Evolutionary conservation across 2,888 invertebrate genomes (phyloP).

Genomic region (Zele albiditarsus): DNA sequence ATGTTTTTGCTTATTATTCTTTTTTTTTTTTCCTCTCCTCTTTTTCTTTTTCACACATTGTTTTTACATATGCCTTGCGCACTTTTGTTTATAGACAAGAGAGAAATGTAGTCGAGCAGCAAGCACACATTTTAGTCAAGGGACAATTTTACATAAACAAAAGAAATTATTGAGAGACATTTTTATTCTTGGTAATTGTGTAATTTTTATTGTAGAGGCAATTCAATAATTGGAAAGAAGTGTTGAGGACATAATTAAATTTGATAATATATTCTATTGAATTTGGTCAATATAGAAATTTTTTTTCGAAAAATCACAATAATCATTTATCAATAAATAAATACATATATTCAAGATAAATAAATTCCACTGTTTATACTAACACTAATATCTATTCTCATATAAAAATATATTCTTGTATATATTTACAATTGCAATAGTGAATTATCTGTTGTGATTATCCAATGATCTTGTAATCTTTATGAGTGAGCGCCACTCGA

Average conservation of each 20-base stretch:
- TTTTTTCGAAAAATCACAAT: no score
- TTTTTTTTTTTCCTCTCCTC: neutral
- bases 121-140: neutral
- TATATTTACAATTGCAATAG: neutral
- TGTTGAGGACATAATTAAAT: no score
- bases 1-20: neutral
- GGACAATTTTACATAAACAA: neutral
- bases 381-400: no score
- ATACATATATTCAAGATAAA: no score
- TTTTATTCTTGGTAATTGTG: no score
- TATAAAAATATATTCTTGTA: neutral
- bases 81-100: neutral
- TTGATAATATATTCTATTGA: no score
- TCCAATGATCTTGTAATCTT: conserved; percentile 16
- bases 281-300: no score
- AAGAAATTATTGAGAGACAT: no score
- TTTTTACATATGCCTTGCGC: conserved; percentile 12
- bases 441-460: conserved; percentile 19
- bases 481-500: conserved; percentile 18
- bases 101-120: neutral
- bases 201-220: no score
- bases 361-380: no score
- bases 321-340: no score
- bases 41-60: neutral
- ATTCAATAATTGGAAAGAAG: no score